Evolutionary conservation across 1,140 invertebrate genomes (phyloP).

Genomic region (Chironomus striatipennis): DNA sequence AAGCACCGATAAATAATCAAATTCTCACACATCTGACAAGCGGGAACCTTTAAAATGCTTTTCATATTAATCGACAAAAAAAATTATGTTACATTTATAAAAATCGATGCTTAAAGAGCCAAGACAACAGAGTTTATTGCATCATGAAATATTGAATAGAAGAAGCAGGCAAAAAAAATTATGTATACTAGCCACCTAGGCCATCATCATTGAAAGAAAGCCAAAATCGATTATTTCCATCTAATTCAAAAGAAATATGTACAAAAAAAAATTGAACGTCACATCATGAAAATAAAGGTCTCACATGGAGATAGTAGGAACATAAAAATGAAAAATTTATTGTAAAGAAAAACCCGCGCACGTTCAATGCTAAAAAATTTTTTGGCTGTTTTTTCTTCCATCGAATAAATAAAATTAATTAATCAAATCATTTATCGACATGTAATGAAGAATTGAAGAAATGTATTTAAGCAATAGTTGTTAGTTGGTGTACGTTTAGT

Average conservation of each 20-base stretch:
- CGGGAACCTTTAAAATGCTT: too few relatives aligned
- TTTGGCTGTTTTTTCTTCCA: neutral
- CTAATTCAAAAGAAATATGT: neutral
- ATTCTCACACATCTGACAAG: too few relatives aligned
- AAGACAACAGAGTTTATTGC: neutral
- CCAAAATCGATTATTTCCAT: constrained; percentile 7
- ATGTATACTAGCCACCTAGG: neutral
- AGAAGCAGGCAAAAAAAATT: neutral
- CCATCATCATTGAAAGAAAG: neutral
- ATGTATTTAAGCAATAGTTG: neutral
- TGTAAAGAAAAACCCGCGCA: neutral
- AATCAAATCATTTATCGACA: neutral
- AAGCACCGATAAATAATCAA: too few relatives aligned
- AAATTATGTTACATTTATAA: too few relatives aligned
- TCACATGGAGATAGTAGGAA: neutral
- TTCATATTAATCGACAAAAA: too few relatives aligned
- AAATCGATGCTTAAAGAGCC: too few relatives aligned
- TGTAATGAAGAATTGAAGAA: constrained; percentile 1
- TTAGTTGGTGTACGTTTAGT: neutral
- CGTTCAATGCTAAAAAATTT: neutral
- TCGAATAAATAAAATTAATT: neutral
- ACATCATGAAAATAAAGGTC: neutral
- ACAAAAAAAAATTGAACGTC: neutral
- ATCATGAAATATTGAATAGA: neutral
- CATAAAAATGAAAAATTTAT: neutral